Base-by-base conservation (phyloP, 2,113 vertebrate genomes). In the Empidonax alnorum region DNA sequence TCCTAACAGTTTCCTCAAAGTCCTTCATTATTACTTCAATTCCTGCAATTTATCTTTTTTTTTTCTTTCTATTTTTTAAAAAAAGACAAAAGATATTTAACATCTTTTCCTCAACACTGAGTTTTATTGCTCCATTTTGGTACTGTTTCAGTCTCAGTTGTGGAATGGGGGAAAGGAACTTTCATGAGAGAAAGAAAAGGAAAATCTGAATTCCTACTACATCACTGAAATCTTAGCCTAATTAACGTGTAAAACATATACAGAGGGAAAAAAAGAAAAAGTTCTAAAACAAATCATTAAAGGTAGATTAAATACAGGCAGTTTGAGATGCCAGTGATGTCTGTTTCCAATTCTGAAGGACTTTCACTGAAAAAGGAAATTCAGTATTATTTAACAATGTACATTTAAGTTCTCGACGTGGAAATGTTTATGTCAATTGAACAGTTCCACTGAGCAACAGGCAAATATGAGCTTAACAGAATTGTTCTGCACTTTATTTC, bases 311-410 rank as follows among this genome's bases (percentile, higher is more conserved):
- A 68, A 90, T 20, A 10, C 35, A 62, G 10, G 2, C 4, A 4
- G 0, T 49, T 44, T 31, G 24, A 68, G 12, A 63, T 49, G 7
- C 8, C 22, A 63, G 0, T 39, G 6, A 63, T 31, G 2, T 35
- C 49, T 46, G 4, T 24, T 75, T 76, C 31, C 18, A 68, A 8
- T 61, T 55, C 7, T 23, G 67, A 53, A 63, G 25, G 12, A 35
- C 3, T 62, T 46, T 41, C 19, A 53, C 11, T 37, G 28, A 78
- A 66, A 44, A 24, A 75, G 7, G 23, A 82, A 55, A 55, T 76
- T 27, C 37, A 9, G 39, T 44, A 44, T 10, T 50, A 41, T 56
- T 68, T 73, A 62, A 61, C 56, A 93, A 76, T 37, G 42, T 4
- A 37, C 3, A 11, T 52, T 58, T 56, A 23, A 24, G 2, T 55